Percentiles rank a stretch among this genome's conserved stretches.
Conservation (phyloP, 2,797 vertebrate species). For the Chelonia mydas region DNA sequence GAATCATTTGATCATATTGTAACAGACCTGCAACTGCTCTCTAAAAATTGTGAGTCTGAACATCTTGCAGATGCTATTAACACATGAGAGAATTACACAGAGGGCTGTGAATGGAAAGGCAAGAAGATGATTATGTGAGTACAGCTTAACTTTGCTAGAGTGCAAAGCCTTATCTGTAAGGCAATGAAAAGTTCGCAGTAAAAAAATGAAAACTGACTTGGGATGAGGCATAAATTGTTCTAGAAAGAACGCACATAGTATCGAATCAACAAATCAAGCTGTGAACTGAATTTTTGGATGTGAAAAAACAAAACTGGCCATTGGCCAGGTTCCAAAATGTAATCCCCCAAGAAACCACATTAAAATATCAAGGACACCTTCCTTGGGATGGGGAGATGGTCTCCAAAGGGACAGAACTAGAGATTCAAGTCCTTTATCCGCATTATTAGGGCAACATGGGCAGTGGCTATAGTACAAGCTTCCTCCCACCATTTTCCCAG, state of each 20-base stretch:
- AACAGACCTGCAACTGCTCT: neutral
- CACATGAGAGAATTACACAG: neutral
- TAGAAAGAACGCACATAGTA: neutral
- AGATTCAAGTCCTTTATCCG: neutral
- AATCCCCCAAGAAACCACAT: neutral
- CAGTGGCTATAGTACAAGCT: fast-evolving
- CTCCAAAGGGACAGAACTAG: neutral
- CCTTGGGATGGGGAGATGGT: fast-evolving
- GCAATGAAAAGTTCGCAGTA: neutral
- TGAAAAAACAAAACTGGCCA: neutral
- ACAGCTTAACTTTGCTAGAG: neutral
- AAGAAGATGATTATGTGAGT: neutral
- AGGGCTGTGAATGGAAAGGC: neutral
- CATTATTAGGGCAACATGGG: neutral
- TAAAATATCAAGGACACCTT: conserved; percentile 3
- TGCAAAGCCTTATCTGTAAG: conserved; percentile 22
- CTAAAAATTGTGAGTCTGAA: neutral
- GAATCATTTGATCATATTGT: neutral
- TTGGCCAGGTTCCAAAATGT: neutral
- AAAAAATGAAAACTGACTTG: neutral
- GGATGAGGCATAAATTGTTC: neutral
- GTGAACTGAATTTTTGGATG: conserved; percentile 49
- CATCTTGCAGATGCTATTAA: conserved; percentile 43
- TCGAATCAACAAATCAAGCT: neutral
- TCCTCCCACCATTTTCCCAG: neutral